A percentile compares a stretch with the other conserved stretches of the same genome.
phyloP scores from a whole-genome alignment of 2,888 invertebrate genomes.

The Lordiphosa fenestrarum region DNA sequence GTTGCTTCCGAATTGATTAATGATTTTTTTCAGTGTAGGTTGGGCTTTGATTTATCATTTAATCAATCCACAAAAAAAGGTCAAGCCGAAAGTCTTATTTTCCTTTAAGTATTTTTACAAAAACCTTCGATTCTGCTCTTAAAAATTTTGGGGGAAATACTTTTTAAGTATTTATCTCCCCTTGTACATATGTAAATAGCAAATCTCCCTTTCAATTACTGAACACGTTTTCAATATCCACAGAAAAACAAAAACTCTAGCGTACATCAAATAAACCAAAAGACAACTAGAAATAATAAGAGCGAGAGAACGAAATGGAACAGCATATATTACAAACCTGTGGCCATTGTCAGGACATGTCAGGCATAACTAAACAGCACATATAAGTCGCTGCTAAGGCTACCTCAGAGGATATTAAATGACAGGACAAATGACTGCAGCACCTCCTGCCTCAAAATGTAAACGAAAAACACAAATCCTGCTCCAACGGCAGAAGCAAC shows the following conservation, averaged over 20 bases:
- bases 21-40: too few relatives aligned
- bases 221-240: slow-evolving; percentile 1
- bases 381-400: slow-evolving; percentile 56
- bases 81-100: too few relatives aligned
- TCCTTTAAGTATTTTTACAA: too few relatives aligned
- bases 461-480: slow-evolving; percentile 27
- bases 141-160: too few relatives aligned
- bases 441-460: slow-evolving; percentile 9
- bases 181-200: slow-evolving; percentile 2
- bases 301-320: slow-evolving; percentile 44
- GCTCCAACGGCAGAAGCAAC: slow-evolving; percentile 28
- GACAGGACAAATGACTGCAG: slow-evolving; percentile 61
- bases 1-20: too few relatives aligned
- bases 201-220: slow-evolving; percentile 3
- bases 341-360: slow-evolving; percentile 56
- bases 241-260: slow-evolving; percentile 1
- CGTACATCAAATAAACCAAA: neutral
- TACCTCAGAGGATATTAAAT: slow-evolving; percentile 61
- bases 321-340: slow-evolving; percentile 60
- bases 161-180: neutral
- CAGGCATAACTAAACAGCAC: slow-evolving; percentile 56
- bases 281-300: slow-evolving; percentile 3
- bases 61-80: too few relatives aligned
- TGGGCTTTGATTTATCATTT: too few relatives aligned
- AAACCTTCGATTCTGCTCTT: too few relatives aligned